These are phyloP conservation scores for Erythrocercus mccallii DNA, from an alignment of 2,113 vertebrate species.

Conservation along the genomic window DNA sequence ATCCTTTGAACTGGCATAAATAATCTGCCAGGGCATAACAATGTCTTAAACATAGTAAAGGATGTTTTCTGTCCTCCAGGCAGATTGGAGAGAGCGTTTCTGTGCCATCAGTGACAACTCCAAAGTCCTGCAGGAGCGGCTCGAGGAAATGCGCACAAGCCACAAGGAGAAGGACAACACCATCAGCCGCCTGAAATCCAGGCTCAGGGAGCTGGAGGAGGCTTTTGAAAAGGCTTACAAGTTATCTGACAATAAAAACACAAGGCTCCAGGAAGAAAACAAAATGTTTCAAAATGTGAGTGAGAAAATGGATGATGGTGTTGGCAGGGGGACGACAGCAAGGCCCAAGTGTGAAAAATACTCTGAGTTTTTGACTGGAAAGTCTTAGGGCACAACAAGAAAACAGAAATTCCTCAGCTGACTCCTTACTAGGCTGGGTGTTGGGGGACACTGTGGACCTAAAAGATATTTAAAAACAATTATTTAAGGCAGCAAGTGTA, in stretches of 20 bases:
- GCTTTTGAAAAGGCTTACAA: slow-evolving; percentile 79
- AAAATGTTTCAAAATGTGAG: slow-evolving; percentile 94
- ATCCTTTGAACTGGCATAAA: background rate
- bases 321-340: background rate
- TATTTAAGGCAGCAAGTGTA: background rate
- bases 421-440: background rate
- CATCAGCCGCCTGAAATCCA: slow-evolving; percentile 71
- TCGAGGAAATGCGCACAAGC: slow-evolving; percentile 83
- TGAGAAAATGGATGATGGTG: background rate
- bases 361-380: rapidly evolving
- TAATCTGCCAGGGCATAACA: background rate
- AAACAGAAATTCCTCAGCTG: background rate
- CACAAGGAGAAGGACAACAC: slow-evolving; percentile 85
- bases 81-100: slow-evolving; percentile 85
- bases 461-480: background rate
- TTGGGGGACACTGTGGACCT: background rate
- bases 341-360: background rate
- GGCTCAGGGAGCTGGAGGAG: slow-evolving; percentile 83
- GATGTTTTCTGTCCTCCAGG: slow-evolving; percentile 54
- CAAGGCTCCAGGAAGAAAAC: slow-evolving; percentile 81
- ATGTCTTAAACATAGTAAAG: background rate
- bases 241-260: slow-evolving; percentile 86
- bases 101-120: slow-evolving; percentile 72
- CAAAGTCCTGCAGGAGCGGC: slow-evolving; percentile 80
- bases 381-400: background rate